These are phyloP conservation scores for Iguana delicatissima DNA, from an alignment of 2,797 vertebrate species.

Conservation along the genomic window DNA sequence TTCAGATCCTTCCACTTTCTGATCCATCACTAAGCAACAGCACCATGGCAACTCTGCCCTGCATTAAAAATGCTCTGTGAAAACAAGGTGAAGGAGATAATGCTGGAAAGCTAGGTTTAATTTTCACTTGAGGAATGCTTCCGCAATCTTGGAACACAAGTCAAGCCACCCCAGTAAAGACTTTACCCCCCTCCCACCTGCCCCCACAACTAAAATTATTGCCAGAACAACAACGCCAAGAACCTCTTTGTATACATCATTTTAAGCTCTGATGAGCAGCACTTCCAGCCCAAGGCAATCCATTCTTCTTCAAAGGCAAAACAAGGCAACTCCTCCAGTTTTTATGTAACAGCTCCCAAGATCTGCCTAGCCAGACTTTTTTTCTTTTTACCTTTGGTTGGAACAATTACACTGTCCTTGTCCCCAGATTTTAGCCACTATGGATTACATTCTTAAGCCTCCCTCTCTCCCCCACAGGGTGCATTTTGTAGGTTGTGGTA, in stretches of 20 bases:
- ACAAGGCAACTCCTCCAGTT: neutral
- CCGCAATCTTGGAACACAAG: neutral
- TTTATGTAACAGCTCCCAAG: neutral
- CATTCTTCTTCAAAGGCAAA: neutral
- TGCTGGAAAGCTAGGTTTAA: slow-evolving; percentile 33
- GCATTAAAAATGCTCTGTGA: slow-evolving; percentile 62
- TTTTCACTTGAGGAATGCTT: neutral
- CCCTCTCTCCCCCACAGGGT: too few relatives aligned
- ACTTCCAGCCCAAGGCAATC: neutral
- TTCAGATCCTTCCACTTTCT: slow-evolving; percentile 63
- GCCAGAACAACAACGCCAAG: neutral
- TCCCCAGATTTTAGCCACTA: neutral
- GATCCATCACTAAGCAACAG: slow-evolving; percentile 82
- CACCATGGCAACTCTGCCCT: slow-evolving; percentile 85
- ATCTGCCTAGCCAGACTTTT: neutral
- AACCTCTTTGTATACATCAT: neutral
- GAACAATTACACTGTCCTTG: neutral
- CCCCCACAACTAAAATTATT: neutral
- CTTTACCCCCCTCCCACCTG: neutral
- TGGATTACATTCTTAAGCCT: neutral
- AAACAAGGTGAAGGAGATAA: slow-evolving; percentile 36
- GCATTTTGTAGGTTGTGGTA: neutral
- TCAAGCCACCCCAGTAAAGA: neutral
- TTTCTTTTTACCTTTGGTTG: too few relatives aligned
- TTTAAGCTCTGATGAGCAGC: neutral